Base-by-base conservation (phyloP, 92 coral and sea anemone genomes). In the Bergia sp. region DNA sequence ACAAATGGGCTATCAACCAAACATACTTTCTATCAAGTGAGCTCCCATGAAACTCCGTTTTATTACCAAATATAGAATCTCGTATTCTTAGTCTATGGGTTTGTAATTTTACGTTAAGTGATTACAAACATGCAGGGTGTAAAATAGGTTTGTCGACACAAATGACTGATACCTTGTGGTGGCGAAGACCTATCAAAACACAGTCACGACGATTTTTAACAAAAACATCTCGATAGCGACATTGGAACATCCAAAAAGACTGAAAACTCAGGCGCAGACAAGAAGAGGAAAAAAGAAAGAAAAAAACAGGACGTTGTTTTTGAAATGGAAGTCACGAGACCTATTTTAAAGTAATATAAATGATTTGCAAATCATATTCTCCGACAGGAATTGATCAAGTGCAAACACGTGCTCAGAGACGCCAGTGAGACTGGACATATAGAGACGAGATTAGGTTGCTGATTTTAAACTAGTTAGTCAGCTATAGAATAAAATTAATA, bases 401-500 rank as follows among this genome's bases (percentile, higher is more conserved):
- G 79, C 11, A 21, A 39, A 15, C 79, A 44, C 79, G 29, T 76
- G 79, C 79, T 7, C 8, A 3, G 41, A 76, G 79, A 41, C 36
- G 53, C 29, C 79, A 76, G 7, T 15, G 45, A 76, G 40, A 41
- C 41, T 21, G 45, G 7, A 73, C 20, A 73, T 36, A 73, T 73
- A 37, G 4, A 73, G 42, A 73, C 5, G 41, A 65, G 71, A 61
- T n/a, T 61, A 10, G 15, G 37, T 15, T n/a, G 20, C 43, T 65
- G 75, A 64, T 82, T 82, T 29, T 29, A 29, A 82, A 38, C 75
- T 38, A 82, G 29, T 39, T 18, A 82, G 76, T 64, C 75, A 57
- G 18, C 66, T 38, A 55, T 82, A 2, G n/a, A 37, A 13, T 0
- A 37, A 61, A 40, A 9, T 1, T 40, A 23, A 18, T 44, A 15